Evolutionary conservation across 2,888 invertebrate genomes (phyloP).

Genomic region (Ophraella communa): DNA sequence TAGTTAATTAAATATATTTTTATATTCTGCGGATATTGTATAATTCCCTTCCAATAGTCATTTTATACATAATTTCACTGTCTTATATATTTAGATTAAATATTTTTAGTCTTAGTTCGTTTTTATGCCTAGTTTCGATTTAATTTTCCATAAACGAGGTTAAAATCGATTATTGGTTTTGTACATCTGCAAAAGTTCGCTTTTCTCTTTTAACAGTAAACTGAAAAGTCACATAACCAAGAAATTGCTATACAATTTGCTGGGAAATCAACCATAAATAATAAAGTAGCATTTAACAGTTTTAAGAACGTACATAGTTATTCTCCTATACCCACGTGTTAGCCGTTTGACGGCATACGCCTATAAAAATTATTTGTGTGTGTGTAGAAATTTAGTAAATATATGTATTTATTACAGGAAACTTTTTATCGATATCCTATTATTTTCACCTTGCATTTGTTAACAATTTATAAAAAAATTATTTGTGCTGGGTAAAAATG

Average conservation of each 20-base stretch:
- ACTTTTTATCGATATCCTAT: not conserved
- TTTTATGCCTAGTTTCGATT: not conserved
- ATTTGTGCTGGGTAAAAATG: too few relatives aligned
- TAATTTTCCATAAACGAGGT: not conserved
- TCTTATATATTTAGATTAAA: too few relatives aligned
- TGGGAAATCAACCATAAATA: conserved; percentile 12
- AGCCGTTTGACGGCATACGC: not conserved
- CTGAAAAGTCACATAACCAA: conserved; percentile 17
- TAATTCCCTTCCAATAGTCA: too few relatives aligned
- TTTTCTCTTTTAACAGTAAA: conserved; percentile 10
- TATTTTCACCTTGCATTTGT: not conserved
- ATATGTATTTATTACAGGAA: not conserved
- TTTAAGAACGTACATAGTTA: conserved; percentile 5
- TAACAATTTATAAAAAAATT: not conserved
- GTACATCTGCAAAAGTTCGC: not conserved
- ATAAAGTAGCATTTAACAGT: conserved; percentile 5
- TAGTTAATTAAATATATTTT: too few relatives aligned
- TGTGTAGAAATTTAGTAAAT: not conserved
- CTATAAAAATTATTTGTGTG: not conserved
- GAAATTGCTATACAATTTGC: conserved; percentile 15
- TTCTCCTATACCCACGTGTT: not conserved
- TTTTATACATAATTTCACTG: too few relatives aligned
- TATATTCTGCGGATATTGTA: too few relatives aligned
- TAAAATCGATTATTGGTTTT: conserved; percentile 3
- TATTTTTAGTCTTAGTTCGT: too few relatives aligned